phyloP scores from a whole-genome alignment of 2,797 vertebrate species.

The Capromys pilorides region DNA sequence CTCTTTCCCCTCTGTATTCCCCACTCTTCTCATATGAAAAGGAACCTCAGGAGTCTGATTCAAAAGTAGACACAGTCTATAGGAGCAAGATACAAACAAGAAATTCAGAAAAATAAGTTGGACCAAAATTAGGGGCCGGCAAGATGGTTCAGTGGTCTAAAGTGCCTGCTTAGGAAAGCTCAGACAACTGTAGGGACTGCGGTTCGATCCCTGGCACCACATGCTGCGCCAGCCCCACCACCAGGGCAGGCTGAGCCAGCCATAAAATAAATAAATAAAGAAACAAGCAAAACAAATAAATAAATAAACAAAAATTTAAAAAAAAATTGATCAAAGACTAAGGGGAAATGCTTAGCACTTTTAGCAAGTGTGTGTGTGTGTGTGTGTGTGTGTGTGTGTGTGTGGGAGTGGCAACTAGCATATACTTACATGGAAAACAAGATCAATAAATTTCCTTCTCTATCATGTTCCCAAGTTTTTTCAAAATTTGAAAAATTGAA shows the following conservation, averaged over 20 bases:
- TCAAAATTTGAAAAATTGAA: conserved; percentile 28
- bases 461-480: not conserved
- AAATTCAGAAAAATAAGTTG: not conserved
- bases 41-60: not conserved
- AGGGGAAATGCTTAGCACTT: conserved; percentile 2
- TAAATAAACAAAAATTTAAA: too few relatives aligned
- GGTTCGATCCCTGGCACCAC: too few relatives aligned
- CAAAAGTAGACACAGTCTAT: not conserved
- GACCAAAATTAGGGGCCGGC: too few relatives aligned
- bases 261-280: too few relatives aligned
- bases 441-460: not conserved
- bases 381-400: too few relatives aligned
- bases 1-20: not conserved
- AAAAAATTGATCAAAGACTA: not conserved
- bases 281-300: too few relatives aligned
- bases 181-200: too few relatives aligned
- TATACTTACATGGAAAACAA: not conserved
- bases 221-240: too few relatives aligned
- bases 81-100: not conserved
- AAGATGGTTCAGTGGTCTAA: too few relatives aligned
- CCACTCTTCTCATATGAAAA: not conserved
- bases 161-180: too few relatives aligned
- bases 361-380: too few relatives aligned
- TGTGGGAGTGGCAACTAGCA: rapidly evolving
- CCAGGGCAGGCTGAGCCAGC: too few relatives aligned